Percentiles rank a stretch among this genome's conserved stretches.
Conservation (phyloP, 2,113 vertebrate species). For the Eublepharis macularius region DNA sequence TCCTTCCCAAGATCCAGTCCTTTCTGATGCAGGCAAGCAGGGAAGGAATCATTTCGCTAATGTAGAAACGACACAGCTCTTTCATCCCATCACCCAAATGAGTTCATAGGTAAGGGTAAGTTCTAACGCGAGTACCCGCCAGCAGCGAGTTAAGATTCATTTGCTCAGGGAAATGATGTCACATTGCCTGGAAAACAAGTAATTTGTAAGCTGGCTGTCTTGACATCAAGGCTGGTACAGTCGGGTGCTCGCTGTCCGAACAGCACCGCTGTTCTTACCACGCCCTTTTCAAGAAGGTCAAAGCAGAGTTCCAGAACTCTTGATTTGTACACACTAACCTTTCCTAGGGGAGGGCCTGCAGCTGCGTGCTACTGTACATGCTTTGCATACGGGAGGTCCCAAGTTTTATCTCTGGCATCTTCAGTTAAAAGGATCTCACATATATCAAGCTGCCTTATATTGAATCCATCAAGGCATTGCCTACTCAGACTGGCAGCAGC, state of each 20-base stretch:
- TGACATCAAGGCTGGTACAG: not conserved
- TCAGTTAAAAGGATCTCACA: no score
- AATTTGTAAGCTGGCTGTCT: not conserved
- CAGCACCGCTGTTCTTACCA: not conserved
- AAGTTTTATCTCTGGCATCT: no score
- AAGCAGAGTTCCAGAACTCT: not conserved
- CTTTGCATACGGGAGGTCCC: no score
- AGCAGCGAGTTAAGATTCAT: slow-evolving; percentile 27
- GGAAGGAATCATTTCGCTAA: not conserved
- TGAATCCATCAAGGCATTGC: no score
- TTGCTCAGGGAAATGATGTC: not conserved
- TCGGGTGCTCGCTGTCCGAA: not conserved
- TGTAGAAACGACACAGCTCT: not conserved
- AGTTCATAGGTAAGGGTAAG: slow-evolving; percentile 4
- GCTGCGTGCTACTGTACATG: no score
- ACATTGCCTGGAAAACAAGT: not conserved
- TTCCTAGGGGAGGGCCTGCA: not conserved
- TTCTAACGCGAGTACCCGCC: not conserved
- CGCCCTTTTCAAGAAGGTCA: not conserved
- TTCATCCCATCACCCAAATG: slow-evolving; percentile 10
- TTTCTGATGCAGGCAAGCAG: rapidly evolving
- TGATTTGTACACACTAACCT: not conserved
- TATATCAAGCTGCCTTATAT: no score
- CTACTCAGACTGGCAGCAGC: no score
- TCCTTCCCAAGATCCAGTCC: not conserved